These are phyloP conservation scores for Thermophis baileyi DNA, from an alignment of 2,113 vertebrate genomes.

Conservation along the genomic window DNA sequence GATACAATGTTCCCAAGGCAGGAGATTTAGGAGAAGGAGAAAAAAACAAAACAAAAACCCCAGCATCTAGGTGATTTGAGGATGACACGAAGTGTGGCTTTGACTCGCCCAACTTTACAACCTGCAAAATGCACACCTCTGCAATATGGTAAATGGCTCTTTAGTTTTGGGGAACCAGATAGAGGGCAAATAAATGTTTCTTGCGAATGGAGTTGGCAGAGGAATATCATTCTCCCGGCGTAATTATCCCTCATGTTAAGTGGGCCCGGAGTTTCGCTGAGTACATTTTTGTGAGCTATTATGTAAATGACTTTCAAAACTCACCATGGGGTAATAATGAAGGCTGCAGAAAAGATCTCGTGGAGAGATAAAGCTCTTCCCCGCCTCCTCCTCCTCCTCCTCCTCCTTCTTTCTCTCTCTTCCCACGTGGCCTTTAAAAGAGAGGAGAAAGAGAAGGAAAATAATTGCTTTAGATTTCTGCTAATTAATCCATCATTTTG, in stretches of 20 bases:
- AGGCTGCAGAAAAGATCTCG: slow-evolving; percentile 56
- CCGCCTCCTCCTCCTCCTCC: not conserved
- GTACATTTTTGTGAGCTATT: slow-evolving; percentile 74
- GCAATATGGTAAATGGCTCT: slow-evolving; percentile 54
- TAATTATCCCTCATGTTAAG: slow-evolving; percentile 72
- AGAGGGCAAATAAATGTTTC: slow-evolving; percentile 66
- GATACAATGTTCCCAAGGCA: slow-evolving; percentile 74
- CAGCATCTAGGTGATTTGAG: slow-evolving; percentile 70
- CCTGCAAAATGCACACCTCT: slow-evolving; percentile 52
- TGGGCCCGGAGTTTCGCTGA: slow-evolving; percentile 60
- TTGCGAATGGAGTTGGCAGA: slow-evolving; percentile 67
- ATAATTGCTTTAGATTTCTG: slow-evolving; percentile 32
- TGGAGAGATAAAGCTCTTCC: slow-evolving; percentile 29
- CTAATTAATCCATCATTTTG: slow-evolving; percentile 68
- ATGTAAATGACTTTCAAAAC: slow-evolving; percentile 74
- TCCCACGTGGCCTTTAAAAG: not conserved
- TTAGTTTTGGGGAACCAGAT: slow-evolving; percentile 55
- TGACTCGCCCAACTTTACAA: slow-evolving; percentile 35
- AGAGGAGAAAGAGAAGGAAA: slow-evolving; percentile 16
- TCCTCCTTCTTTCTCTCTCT: not conserved
- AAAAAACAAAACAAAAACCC: slow-evolving; percentile 46
- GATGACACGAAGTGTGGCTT: slow-evolving; percentile 59
- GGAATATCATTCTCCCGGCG: slow-evolving; percentile 63
- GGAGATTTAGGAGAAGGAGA: slow-evolving; percentile 49
- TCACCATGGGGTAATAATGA: slow-evolving; percentile 61